A percentile compares a stretch with the other conserved stretches of the same genome.
Conservation (phyloP, 2,888 invertebrate species). For the Spodoptera littoralis region DNA sequence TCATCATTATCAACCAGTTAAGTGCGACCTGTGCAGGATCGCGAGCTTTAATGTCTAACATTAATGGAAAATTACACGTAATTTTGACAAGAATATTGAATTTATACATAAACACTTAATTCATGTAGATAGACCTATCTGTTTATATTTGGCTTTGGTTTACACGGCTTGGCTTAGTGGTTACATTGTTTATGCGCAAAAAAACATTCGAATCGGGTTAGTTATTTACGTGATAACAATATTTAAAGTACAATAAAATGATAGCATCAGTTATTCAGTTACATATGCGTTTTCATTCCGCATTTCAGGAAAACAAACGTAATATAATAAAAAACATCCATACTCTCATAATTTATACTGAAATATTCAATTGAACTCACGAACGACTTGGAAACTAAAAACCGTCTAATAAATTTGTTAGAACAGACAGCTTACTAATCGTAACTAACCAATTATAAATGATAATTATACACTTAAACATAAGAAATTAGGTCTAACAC, state of each 20-base stretch:
- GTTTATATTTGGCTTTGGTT: too few species aligned
- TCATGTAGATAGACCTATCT: neutral
- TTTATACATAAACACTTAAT: constrained; percentile 39
- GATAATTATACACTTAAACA: constrained; percentile 10
- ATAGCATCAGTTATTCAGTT: too few species aligned
- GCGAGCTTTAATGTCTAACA: constrained; percentile 25
- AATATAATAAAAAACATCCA: neutral
- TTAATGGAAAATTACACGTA: constrained; percentile 38
- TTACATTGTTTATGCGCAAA: too few species aligned
- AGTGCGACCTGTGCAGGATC: constrained; percentile 23
- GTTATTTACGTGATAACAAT: too few species aligned
- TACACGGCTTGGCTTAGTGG: too few species aligned
- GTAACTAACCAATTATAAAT: constrained; percentile 8
- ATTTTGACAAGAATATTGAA: constrained; percentile 43
- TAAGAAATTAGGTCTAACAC: constrained; percentile 3
- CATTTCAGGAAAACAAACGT: too few species aligned
- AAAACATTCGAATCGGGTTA: too few species aligned
- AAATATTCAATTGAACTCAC: constrained; percentile 9
- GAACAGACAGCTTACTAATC: neutral
- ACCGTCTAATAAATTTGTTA: constrained; percentile 2
- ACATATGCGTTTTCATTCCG: too few species aligned
- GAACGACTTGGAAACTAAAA: constrained; percentile 18
- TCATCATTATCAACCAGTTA: constrained; percentile 40
- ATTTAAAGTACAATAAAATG: too few species aligned
- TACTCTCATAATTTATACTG: constrained; percentile 7